These are phyloP conservation scores for Ceratina japonica DNA, from an alignment of 1,140 invertebrate genomes.

Conservation along the genomic window DNA sequence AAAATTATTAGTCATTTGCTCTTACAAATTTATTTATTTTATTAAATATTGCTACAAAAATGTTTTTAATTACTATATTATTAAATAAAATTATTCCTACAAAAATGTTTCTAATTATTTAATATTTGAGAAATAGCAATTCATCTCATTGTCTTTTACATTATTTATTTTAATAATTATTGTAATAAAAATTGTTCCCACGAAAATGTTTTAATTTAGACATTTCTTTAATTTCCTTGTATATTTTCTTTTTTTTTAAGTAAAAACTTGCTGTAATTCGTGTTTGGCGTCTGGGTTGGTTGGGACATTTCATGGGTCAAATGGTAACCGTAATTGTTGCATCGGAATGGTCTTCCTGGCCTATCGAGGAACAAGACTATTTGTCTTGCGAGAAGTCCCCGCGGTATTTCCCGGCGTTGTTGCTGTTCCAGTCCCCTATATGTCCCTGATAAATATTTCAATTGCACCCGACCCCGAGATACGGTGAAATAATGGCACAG, in stretches of 20 bases:
- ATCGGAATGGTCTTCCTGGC: slow-evolving; percentile 6
- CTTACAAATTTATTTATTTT: no score
- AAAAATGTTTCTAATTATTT: no score
- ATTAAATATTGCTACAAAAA: no score
- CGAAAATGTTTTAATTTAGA: no score
- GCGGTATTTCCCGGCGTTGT: slow-evolving; percentile 21
- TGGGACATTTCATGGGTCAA: slow-evolving; percentile 21
- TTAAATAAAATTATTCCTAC: no score
- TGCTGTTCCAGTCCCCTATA: not conserved
- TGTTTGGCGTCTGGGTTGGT: not conserved
- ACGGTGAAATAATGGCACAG: slow-evolving; percentile 54
- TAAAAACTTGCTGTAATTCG: not conserved
- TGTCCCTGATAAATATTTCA: slow-evolving; percentile 66
- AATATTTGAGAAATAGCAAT: no score
- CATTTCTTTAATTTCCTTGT: no score
- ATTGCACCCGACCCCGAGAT: slow-evolving; percentile 51
- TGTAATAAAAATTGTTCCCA: no score
- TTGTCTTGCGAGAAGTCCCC: slow-evolving; percentile 55
- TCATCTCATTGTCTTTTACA: no score
- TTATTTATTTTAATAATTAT: no score
- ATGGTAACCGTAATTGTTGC: slow-evolving; percentile 32
- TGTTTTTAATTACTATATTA: no score
- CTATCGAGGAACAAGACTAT: slow-evolving; percentile 47
- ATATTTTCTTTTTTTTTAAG: not conserved
- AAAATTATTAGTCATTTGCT: no score